Percentiles rank a stretch among this genome's conserved stretches.
These are phyloP conservation scores for Anodontia alba DNA, from an alignment of 2,888 invertebrate species.

Conservation along the genomic window DNA sequence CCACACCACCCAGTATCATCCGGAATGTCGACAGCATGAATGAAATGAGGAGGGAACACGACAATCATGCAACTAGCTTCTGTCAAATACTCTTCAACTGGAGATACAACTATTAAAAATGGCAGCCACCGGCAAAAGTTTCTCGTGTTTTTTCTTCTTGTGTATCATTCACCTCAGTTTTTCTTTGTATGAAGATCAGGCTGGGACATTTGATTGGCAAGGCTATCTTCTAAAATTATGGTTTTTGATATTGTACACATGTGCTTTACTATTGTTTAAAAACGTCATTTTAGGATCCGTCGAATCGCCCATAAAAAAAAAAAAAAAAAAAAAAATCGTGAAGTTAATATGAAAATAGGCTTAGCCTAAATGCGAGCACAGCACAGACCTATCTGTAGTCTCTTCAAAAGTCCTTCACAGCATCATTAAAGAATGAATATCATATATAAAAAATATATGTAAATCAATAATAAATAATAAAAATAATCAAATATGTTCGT, in stretches of 20 bases:
- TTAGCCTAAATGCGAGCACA: no score
- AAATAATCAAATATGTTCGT: no score
- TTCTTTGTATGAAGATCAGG: conserved; percentile 70
- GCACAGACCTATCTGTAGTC: no score
- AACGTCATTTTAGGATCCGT: neutral
- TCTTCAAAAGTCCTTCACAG: neutral
- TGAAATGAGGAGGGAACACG: neutral
- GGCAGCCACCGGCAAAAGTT: neutral
- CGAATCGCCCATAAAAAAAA: neutral
- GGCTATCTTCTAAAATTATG: neutral
- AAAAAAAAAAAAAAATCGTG: neutral
- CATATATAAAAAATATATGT: no score
- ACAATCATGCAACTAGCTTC: neutral
- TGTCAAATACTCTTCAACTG: no score
- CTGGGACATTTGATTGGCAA: conserved; percentile 74
- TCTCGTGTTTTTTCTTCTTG: neutral
- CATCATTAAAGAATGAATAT: no score
- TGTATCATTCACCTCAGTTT: neutral
- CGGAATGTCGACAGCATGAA: no score
- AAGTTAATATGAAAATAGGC: no score
- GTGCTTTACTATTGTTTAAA: neutral
- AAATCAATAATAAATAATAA: no score
- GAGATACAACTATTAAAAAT: no score
- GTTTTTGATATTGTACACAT: neutral
- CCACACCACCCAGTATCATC: no score